Conservation (phyloP, 2,797 vertebrate species). For the Clarias fuscus region DNA sequence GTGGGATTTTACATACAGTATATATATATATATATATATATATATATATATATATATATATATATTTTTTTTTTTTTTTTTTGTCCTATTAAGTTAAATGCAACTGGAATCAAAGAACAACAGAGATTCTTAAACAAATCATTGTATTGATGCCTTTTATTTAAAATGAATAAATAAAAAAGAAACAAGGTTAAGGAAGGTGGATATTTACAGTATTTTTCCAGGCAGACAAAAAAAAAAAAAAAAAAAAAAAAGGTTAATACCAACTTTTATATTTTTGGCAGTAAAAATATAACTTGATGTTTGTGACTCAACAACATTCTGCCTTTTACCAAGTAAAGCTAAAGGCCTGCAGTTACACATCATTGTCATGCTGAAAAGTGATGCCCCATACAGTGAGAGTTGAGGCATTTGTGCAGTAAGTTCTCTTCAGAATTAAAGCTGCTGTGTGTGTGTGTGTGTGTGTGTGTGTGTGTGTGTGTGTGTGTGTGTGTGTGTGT, state of each 20-base stretch:
- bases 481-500: conserved; percentile 35
- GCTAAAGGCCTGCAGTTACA: neutral
- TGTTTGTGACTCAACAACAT: neutral
- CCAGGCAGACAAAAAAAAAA: neutral
- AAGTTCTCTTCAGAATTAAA: neutral
- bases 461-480: conserved; percentile 32
- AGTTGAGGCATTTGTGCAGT: neutral
- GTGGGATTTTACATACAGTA: too few species aligned
- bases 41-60: too few species aligned
- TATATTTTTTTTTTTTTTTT: too few species aligned
- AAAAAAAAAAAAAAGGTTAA: neutral
- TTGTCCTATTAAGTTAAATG: neutral
- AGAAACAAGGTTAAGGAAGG: neutral
- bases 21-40: too few species aligned
- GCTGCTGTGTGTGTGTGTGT: conserved; percentile 26
- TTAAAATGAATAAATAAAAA: neutral
- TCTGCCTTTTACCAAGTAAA: neutral
- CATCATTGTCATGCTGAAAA: neutral
- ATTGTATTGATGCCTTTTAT: neutral
- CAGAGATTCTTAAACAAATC: neutral
- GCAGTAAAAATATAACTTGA: neutral
- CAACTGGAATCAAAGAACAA: neutral
- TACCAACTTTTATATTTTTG: neutral
- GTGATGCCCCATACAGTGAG: neutral
- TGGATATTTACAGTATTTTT: neutral